phyloP scores from a whole-genome alignment of 2,797 vertebrate genomes.

The Gallinago solitaria region DNA sequence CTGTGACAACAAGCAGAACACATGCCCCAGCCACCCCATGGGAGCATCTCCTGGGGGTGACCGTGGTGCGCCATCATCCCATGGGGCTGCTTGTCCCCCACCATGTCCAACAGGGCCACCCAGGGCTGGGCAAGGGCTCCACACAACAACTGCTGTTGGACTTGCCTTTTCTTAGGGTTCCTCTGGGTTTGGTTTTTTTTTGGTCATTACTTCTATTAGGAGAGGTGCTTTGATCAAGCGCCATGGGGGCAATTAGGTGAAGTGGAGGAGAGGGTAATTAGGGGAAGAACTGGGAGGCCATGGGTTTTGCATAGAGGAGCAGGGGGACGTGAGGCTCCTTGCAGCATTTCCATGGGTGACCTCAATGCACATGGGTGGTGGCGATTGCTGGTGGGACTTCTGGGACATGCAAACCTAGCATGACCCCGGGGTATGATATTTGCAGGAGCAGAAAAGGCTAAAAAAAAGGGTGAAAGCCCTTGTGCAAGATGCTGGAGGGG shows the following conservation, averaged over 20 bases:
- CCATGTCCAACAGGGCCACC: accelerated
- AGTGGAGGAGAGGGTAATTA: too few relatives aligned
- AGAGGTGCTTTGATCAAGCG: neutral
- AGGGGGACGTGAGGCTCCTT: neutral
- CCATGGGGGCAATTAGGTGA: accelerated
- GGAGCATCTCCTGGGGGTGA: neutral
- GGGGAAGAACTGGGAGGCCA: neutral
- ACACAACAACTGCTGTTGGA: accelerated
- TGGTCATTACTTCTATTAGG: neutral
- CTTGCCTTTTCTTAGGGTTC: neutral
- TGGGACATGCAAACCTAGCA: neutral
- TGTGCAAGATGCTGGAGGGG: too few relatives aligned
- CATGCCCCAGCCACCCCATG: accelerated
- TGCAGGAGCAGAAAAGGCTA: neutral
- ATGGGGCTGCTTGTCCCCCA: neutral
- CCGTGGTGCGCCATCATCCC: accelerated
- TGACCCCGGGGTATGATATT: accelerated
- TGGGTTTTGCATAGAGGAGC: neutral
- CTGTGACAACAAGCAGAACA: neutral
- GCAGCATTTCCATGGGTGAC: neutral
- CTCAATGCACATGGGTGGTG: accelerated
- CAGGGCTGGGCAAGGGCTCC: neutral
- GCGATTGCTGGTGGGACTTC: neutral
- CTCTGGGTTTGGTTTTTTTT: neutral
- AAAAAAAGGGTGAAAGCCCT: neutral